phyloP scores from a whole-genome alignment of 2,113 vertebrate species.

The Sylvietta virens region DNA sequence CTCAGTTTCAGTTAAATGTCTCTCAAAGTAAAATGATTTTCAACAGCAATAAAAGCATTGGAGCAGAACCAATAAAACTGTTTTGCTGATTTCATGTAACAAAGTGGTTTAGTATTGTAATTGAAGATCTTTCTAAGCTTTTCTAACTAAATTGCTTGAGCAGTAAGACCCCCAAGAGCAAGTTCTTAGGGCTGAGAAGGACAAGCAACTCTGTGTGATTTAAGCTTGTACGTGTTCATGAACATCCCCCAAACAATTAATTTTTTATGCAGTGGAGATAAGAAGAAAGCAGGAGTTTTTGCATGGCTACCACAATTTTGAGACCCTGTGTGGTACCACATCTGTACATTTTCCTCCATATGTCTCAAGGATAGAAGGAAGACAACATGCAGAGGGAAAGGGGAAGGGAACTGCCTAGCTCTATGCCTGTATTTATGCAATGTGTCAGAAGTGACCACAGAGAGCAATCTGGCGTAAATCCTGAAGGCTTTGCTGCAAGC shows the following conservation, averaged over 20 bases:
- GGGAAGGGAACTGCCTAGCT: background rate
- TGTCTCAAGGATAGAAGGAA: background rate
- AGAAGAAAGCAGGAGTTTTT: background rate
- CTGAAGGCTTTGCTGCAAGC: background rate
- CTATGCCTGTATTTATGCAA: background rate
- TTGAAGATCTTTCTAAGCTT: background rate
- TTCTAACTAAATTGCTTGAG: background rate
- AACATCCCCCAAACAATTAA: background rate
- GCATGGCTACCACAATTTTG: accelerated
- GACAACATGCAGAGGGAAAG: background rate
- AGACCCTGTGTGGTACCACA: background rate
- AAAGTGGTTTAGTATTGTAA: background rate
- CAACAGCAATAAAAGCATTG: background rate
- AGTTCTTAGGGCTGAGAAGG: background rate
- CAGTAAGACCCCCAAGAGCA: background rate
- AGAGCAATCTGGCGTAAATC: background rate
- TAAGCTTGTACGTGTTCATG: background rate
- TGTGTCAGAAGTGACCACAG: background rate
- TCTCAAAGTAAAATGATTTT: slow-evolving; percentile 1
- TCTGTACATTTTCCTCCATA: background rate
- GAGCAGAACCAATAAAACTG: background rate
- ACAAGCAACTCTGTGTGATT: background rate
- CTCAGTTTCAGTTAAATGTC: background rate
- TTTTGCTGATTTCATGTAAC: background rate
- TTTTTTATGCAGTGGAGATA: background rate